Base-by-base conservation (phyloP, 1,140 invertebrate species). In the Geopemphigus sp. region DNA sequence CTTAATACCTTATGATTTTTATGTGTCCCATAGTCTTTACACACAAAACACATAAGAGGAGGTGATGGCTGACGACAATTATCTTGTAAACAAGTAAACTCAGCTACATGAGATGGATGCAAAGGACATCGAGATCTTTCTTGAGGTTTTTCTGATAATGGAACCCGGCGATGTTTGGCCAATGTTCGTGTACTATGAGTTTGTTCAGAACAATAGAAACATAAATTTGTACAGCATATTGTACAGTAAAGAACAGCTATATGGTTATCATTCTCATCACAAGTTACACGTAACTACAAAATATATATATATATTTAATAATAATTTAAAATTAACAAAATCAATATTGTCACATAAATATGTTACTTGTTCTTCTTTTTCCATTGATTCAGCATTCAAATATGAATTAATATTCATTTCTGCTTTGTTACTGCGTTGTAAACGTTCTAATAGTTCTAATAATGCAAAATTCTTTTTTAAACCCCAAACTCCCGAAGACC, bases 391-490 rank as follows among this genome's bases (percentile, higher is more conserved):
- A 26, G 88, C 85, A 50, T 85, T 83, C 17, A 78, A 45, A 12
- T 78, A 78, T 45, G 74, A 45, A 17, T 78, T 63, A 22, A 81
- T 68, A 32, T 81, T 82, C 53, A 76, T 82, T 73, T 83, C 82
- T 81, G 82, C 83, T 53, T 84, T 82, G 47, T 84, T 80, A 5
- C 84, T 85, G 24, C 84, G 84, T 80, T 90, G 88, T 2, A 90
- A 82, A 83, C 87, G 86, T 83, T 90, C 89, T 5, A 90, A 82
- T 5, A 90, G 80, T 82, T 90, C 89, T 32, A 90, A 84, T 0
- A 90, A 83, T 5, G 89, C 89, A 87, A 90, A 90, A 83, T 90
- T 90, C 82, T 90, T 90, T 84, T 90, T 90, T 76, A 90, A 83
- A 39, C 88, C 88, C 86, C 88, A 89, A 12, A 90, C 87, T 29